Base-by-base conservation (phyloP, 2,113 vertebrate genomes). In the Protobothrops mucrosquamatus region DNA sequence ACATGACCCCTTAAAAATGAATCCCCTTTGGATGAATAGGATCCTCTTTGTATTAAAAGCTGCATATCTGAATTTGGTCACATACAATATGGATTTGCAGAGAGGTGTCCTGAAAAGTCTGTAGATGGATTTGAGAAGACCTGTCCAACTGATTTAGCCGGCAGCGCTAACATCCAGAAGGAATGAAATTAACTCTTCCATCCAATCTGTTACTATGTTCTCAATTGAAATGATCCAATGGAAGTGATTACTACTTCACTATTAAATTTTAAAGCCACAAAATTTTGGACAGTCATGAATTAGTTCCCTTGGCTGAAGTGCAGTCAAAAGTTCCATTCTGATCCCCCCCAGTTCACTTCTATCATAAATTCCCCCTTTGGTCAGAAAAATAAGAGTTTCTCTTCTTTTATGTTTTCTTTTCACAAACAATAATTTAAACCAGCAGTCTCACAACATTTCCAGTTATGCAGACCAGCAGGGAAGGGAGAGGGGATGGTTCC, bases 371-470 rank as follows among this genome's bases (percentile, higher is more conserved):
- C 34, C 46, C 90, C 48, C 43, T 54, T 85, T 91, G 94, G 95
- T 95, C 95, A 96, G 95, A 93, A 96, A 23, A 46, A 85, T 18
- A 93, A 87, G 91, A 46, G 55, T 94, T 96, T 95, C 96, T n/a
- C 56, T 91, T 94, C 59, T 91, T 52, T n/a, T 87, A 52, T 29
- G 89, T 51, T 55, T 93, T 94, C 92, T 54, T 88, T 0, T 0
- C 91, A 64, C 95, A 95, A 69, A 88, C 89, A 90, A 95, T 48
- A 94, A 93, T 8, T 91, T 93, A 93, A 92, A 29, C 61, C 61
- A 61, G 26, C 6, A 57, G 56, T 57, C 4, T 57, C 22, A 57
- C 6, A 57, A 57, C 22, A 10, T 64, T 64, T 64, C 3, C 11
- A 9, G 61, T 11, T 64, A 29, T 64, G 11, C 1, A 0, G 11